Conservation (phyloP, 2,888 invertebrate genomes). For the Drosophila stalkeri region DNA sequence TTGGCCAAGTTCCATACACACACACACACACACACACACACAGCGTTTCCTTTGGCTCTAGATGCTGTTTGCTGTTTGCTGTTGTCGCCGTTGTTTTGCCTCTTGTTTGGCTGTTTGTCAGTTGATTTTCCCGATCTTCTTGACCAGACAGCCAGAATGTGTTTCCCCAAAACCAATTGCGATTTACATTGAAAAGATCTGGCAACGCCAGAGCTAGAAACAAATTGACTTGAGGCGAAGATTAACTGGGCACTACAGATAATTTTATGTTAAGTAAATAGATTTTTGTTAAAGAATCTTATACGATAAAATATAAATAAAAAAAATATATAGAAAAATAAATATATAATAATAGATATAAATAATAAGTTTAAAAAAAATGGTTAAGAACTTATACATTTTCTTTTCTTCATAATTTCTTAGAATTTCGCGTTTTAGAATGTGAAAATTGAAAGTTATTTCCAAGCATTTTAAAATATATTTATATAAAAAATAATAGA, state of each 20-base stretch:
- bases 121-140: conserved; percentile 11
- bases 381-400: too few species aligned
- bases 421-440: too few species aligned
- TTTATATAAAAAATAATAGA: too few species aligned
- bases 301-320: too few species aligned
- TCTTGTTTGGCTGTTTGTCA: conserved; percentile 60
- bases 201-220: conserved; percentile 3
- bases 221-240: not conserved
- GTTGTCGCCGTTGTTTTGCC: conserved; percentile 14
- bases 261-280: not conserved
- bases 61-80: conserved; percentile 42
- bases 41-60: conserved; percentile 39
- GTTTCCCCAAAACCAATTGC: conserved; percentile 2
- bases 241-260: not conserved
- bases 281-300: too few species aligned
- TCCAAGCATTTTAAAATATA: too few species aligned
- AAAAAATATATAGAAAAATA: too few species aligned
- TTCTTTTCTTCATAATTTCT: too few species aligned
- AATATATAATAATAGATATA: too few species aligned
- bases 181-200: conserved; percentile 8
- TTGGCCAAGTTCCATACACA: conserved; percentile 23
- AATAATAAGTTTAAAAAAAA: not conserved
- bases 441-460: too few species aligned
- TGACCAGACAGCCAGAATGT: conserved; percentile 7
- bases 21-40: conserved; percentile 3